phyloP scores from a whole-genome alignment of 2,888 invertebrate species.

The Trypoxylon attenuatum region DNA sequence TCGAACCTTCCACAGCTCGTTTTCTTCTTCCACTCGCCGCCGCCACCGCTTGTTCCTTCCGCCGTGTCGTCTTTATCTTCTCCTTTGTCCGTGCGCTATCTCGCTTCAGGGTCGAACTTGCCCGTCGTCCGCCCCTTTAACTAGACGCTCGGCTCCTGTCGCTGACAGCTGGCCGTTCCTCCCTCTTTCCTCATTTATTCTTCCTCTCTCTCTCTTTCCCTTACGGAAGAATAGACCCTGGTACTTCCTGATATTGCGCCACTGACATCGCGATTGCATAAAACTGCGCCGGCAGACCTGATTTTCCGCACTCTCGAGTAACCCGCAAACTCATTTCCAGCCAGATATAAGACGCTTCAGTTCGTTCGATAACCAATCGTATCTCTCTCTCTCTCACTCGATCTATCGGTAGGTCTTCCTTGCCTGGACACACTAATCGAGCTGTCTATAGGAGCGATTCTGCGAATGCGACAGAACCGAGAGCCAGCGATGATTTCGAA shows the following conservation, averaged over 20 bases:
- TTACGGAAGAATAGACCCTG: slow-evolving; percentile 25
- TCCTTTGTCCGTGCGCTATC: slow-evolving; percentile 25
- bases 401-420: too few relatives aligned
- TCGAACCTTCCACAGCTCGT: slow-evolving; percentile 22
- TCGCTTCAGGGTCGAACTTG: slow-evolving; percentile 20
- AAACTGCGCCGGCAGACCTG: slow-evolving; percentile 25
- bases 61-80: slow-evolving; percentile 11
- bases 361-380: too few relatives aligned
- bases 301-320: slow-evolving; percentile 22
- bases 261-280: slow-evolving; percentile 30
- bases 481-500: too few relatives aligned
- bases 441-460: background rate
- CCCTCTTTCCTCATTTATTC: too few relatives aligned
- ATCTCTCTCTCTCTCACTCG: too few relatives aligned
- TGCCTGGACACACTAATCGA: background rate
- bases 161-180: slow-evolving; percentile 54
- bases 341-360: too few relatives aligned
- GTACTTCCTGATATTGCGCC: slow-evolving; percentile 14
- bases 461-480: background rate
- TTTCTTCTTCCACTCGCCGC: slow-evolving; percentile 5
- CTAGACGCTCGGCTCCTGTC: slow-evolving; percentile 62
- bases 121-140: slow-evolving; percentile 46
- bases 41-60: slow-evolving; percentile 6
- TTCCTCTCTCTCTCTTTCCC: too few relatives aligned
- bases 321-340: slow-evolving; percentile 17